Evolutionary conservation across 2,888 invertebrate genomes (phyloP), one percentile per base, ranked within the genome.

Genomic region (Leptopilina myrica): DNA sequence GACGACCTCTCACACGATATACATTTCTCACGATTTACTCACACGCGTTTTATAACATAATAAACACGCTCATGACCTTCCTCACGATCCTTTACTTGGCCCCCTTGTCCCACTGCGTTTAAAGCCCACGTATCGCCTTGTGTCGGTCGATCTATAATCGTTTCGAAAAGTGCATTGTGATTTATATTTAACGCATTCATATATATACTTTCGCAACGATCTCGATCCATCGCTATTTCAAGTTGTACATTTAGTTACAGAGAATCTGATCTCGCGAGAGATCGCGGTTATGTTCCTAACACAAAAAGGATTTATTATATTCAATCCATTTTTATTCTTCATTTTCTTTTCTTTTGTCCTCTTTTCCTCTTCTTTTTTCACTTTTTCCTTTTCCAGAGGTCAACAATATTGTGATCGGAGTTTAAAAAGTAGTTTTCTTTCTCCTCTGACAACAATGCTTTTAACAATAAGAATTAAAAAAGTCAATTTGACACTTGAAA

Each of bases 181-280:
- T 66, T 66, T 66, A 62, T 62, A 66, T 66, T 66, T 66, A 66
- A 46, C 15, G 46, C 66, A 66, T 66, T 66, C 66, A 66, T 66
- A 33, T 66, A 33, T 33, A 43, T 8, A 46, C 66, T 66, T 46
- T 66, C 66, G 66, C 66, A 66, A 66, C 43, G n/a, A 66, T 66
- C 46, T 66, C 66, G 46, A 66, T 66, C 15, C 46, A 66, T 66
- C 66, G 66, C 66, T 66, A 14, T 66, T 46, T 11, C 15, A 66
- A 66, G 15, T 66, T 8, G 15, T 43, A 14, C 11, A 9, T 15
- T 46, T 46, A 46, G 46, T 15, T 66, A 43, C 8, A 4, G 33
- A 6, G 20, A 11, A 40, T 66, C 46, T 64, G 33, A 33, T 64
- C 14, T 33, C 64, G 64, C 5, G 33, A 3, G 33, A 26, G 33